Conservation (phyloP, 2,888 invertebrate species). For the Elegia similella region DNA sequence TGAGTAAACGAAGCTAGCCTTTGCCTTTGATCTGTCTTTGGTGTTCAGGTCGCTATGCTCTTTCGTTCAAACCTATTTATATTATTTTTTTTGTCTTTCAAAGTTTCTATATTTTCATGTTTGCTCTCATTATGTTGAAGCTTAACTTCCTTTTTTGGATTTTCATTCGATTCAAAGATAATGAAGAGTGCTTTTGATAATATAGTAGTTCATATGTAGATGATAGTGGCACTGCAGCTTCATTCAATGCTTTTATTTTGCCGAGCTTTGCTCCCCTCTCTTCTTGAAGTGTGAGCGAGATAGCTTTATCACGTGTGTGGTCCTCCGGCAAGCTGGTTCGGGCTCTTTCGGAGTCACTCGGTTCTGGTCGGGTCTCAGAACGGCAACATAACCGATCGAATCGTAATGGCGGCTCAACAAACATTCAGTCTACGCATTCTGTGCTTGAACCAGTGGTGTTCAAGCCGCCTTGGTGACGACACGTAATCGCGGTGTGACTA, state of each 20-base stretch:
- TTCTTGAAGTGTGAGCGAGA: slow-evolving; percentile 54
- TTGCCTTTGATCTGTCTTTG: slow-evolving; percentile 2
- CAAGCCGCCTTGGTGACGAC: slow-evolving; percentile 63
- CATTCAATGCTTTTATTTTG: slow-evolving; percentile 78
- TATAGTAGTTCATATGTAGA: slow-evolving; percentile 46
- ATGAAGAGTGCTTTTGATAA: slow-evolving; percentile 38
- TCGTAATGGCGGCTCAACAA: slow-evolving; percentile 80
- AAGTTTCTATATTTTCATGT: neutral
- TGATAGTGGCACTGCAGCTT: slow-evolving; percentile 43
- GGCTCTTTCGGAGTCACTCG: slow-evolving; percentile 58
- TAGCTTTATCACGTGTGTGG: slow-evolving; percentile 70
- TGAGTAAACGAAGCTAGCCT: slow-evolving; percentile 41
- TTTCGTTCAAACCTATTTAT: slow-evolving; percentile 28
- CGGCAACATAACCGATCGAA: slow-evolving; percentile 76
- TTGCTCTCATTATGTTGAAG: neutral
- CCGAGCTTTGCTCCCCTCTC: slow-evolving; percentile 51
- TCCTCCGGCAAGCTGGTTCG: slow-evolving; percentile 59
- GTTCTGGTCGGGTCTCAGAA: slow-evolving; percentile 59
- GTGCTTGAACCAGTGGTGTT: slow-evolving; percentile 68
- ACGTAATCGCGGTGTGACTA: slow-evolving; percentile 51
- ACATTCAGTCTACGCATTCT: slow-evolving; percentile 68
- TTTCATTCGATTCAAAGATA: slow-evolving; percentile 32
- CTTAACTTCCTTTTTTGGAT: slow-evolving; percentile 11
- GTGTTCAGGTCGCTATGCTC: slow-evolving; percentile 14
- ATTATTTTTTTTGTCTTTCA: slow-evolving; percentile 11